Percentiles rank a stretch among this genome's conserved stretches.
phyloP scores from a whole-genome alignment of 2,888 invertebrate species.

The Dicyrtomina minuta region DNA sequence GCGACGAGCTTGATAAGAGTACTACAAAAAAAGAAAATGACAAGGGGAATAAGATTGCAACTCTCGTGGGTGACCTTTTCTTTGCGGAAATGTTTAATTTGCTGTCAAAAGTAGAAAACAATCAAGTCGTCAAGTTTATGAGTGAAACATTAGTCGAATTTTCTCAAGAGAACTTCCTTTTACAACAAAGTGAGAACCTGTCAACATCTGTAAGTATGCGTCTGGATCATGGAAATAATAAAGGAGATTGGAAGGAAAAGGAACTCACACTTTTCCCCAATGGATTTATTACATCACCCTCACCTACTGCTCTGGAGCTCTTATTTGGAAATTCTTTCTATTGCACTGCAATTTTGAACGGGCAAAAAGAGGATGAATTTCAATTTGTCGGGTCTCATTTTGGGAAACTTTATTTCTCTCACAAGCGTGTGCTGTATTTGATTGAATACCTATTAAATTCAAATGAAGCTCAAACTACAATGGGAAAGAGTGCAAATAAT shows the following conservation, averaged over 20 bases:
- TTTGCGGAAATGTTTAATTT: constrained; percentile 16
- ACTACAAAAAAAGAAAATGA: neutral
- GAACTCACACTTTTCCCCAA: too few relatives aligned
- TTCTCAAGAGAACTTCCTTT: neutral
- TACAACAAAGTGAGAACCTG: neutral
- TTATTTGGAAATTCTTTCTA: constrained; percentile 5
- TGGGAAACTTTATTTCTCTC: neutral
- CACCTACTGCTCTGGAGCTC: neutral
- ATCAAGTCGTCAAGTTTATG: constrained; percentile 14
- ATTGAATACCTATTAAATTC: too few relatives aligned
- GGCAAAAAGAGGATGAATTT: neutral
- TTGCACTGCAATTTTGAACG: neutral
- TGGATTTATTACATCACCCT: too few relatives aligned
- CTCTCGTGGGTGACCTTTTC: constrained; percentile 15
- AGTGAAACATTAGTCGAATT: constrained; percentile 1
- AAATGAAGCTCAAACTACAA: too few relatives aligned
- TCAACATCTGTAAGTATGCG: neutral
- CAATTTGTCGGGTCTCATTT: neutral
- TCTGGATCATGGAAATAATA: too few relatives aligned
- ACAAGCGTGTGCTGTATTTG: neutral
- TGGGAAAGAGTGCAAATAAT: too few relatives aligned
- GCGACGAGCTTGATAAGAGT: neutral
- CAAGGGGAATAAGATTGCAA: constrained; percentile 20
- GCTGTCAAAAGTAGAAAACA: constrained; percentile 2
- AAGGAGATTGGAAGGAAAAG: too few relatives aligned